Evolutionary conservation across 2,797 vertebrate genomes (phyloP).

Genomic region (Lacerta agilis): DNA sequence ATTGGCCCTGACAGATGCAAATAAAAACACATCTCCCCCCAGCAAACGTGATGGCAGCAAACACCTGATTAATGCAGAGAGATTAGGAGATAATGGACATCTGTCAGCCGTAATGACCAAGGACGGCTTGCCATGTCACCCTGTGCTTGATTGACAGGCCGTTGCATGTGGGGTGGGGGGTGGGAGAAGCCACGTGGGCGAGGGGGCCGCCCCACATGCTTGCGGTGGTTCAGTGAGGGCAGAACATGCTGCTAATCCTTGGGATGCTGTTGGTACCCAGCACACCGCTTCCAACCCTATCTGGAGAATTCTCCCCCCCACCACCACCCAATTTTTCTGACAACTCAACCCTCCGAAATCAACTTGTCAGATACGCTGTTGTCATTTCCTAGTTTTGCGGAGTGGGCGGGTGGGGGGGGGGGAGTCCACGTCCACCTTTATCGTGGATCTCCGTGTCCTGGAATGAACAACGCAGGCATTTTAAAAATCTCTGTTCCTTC

Average conservation of each 20-base stretch:
- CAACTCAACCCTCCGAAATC: too few relatives aligned
- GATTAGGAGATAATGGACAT: conserved; percentile 39
- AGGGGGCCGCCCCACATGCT: not conserved
- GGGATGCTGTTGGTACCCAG: too few relatives aligned
- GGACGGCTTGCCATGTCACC: conserved; percentile 5
- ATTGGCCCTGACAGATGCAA: conserved; percentile 39
- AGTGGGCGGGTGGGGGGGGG: too few relatives aligned
- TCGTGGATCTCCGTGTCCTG: too few relatives aligned
- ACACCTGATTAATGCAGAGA: conserved; percentile 26
- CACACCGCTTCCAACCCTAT: not conserved
- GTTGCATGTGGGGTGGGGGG: too few relatives aligned
- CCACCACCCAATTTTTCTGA: not conserved
- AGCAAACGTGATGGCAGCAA: conserved; percentile 18
- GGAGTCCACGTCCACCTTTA: too few relatives aligned
- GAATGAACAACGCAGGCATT: not conserved
- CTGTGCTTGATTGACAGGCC: not conserved
- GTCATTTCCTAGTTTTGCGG: not conserved
- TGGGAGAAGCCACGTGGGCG: not conserved
- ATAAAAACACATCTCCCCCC: not conserved
- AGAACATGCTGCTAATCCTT: too few relatives aligned
- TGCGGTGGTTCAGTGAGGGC: too few relatives aligned
- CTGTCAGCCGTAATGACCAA: conserved; percentile 36
- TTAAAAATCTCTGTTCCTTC: too few relatives aligned
- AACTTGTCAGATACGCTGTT: not conserved
- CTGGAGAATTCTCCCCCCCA: not conserved